phyloP scores from a whole-genome alignment of 1,140 invertebrate genomes.

The Caligus rogercresseyi region DNA sequence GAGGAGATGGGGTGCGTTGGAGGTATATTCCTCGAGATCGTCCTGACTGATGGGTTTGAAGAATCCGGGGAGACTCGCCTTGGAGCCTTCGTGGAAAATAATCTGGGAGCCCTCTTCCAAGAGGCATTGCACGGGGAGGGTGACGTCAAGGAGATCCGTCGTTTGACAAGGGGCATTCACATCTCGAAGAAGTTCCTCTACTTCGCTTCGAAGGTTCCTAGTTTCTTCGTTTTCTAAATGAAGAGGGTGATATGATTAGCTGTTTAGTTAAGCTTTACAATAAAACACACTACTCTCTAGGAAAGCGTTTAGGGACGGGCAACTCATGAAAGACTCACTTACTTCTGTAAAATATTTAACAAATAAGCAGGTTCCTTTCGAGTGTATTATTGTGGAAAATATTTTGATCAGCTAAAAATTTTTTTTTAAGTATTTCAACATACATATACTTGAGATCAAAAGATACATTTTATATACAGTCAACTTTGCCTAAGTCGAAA shows the following conservation, averaged over 20 bases:
- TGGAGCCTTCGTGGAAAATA: conserved; percentile 7
- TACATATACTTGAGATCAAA: too few species aligned
- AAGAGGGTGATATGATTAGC: not conserved
- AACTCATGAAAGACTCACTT: too few species aligned
- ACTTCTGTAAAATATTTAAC: too few species aligned
- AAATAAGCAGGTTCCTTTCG: too few species aligned
- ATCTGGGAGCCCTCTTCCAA: conserved; percentile 74
- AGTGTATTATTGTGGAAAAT: too few species aligned
- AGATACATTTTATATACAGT: too few species aligned
- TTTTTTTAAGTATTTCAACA: too few species aligned
- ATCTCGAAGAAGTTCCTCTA: not conserved
- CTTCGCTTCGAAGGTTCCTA: not conserved
- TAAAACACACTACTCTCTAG: not conserved
- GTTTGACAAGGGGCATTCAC: not conserved
- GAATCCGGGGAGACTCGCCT: conserved; percentile 88
- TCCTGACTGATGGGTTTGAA: conserved; percentile 61
- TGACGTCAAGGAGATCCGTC: conserved; percentile 58
- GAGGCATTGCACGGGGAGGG: conserved; percentile 75
- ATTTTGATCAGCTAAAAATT: too few species aligned
- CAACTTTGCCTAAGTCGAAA: too few species aligned
- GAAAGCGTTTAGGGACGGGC: too few species aligned
- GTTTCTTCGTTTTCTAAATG: not conserved
- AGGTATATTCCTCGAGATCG: not conserved
- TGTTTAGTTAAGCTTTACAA: not conserved
- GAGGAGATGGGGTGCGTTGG: not conserved